Percentiles rank a stretch among this genome's conserved stretches.
Conservation (phyloP, 2,113 vertebrate species). For the Mohoua ochrocephala region DNA sequence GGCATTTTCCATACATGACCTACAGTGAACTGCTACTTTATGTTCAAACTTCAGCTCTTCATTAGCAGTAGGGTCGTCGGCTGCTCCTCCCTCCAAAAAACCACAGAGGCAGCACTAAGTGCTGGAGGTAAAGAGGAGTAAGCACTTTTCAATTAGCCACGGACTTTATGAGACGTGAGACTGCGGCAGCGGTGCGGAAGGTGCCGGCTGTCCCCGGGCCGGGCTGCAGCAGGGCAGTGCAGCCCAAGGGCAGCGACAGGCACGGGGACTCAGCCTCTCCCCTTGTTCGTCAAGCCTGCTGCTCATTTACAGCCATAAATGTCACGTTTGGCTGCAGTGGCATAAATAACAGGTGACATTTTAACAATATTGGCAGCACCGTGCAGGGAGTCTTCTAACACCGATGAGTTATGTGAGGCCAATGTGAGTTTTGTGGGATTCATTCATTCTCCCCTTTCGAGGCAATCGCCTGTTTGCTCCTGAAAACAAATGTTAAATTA, state of each 20-base stretch:
- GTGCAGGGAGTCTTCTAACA: accelerated
- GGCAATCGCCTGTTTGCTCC: not conserved
- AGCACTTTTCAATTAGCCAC: not conserved
- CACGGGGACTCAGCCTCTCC: accelerated
- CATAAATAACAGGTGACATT: not conserved
- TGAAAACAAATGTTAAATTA: not conserved
- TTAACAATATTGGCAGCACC: not conserved
- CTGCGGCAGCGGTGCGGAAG: not conserved
- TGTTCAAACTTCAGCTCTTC: not conserved
- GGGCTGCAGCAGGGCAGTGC: not conserved
- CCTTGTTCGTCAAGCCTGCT: not conserved
- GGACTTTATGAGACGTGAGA: not conserved
- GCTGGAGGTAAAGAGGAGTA: not conserved
- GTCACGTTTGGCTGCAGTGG: not conserved
- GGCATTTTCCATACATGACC: not conserved
- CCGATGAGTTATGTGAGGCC: not conserved
- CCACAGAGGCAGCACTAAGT: not conserved
- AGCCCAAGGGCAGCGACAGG: not conserved
- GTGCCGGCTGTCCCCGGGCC: accelerated
- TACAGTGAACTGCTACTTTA: not conserved
- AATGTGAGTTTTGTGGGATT: not conserved
- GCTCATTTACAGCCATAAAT: not conserved
- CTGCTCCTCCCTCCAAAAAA: not conserved
- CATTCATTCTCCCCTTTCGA: not conserved
- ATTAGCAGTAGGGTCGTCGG: accelerated